phyloP scores from a whole-genome alignment of 1,140 invertebrate genomes.

The Drosophila sp. region DNA sequence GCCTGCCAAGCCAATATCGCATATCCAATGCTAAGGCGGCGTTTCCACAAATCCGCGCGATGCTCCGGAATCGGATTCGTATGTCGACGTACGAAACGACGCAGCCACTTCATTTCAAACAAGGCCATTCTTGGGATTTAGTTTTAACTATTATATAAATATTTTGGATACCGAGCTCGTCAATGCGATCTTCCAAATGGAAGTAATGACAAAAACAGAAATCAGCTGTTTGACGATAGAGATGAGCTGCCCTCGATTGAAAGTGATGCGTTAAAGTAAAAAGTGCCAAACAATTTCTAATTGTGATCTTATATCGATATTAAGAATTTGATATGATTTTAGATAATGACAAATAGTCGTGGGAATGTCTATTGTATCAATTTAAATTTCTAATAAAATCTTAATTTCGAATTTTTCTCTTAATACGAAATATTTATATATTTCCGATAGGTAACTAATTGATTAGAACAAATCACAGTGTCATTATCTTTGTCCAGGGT shows the following conservation, averaged over 20 bases:
- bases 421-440: not conserved
- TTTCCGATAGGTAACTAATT: not conserved
- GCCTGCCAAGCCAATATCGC: conserved; percentile 88
- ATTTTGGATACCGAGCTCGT: not conserved
- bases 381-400: not conserved
- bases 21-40: conserved; percentile 87
- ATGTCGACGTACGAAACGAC: conserved; percentile 86
- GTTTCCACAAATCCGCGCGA: conserved; percentile 86
- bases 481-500: conserved; percentile 14
- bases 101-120: conserved; percentile 85
- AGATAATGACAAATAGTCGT: too few relatives aligned
- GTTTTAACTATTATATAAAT: conserved; percentile 38
- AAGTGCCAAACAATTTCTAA: conserved; percentile 6
- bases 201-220: conserved; percentile 30
- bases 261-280: conserved; percentile 3
- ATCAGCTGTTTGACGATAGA: conserved; percentile 39
- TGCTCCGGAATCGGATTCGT: conserved; percentile 87
- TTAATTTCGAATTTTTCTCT: not conserved
- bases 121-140: conserved; percentile 59
- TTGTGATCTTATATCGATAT: not conserved
- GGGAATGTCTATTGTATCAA: not conserved
- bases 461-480: not conserved
- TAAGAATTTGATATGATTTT: too few relatives aligned
- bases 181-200: conserved; percentile 13
- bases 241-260: conserved; percentile 3